Evolutionary conservation across 2,797 vertebrate species (phyloP), one percentile per base, ranked within the genome.

Genomic region (Silurus aristotelis): DNA sequence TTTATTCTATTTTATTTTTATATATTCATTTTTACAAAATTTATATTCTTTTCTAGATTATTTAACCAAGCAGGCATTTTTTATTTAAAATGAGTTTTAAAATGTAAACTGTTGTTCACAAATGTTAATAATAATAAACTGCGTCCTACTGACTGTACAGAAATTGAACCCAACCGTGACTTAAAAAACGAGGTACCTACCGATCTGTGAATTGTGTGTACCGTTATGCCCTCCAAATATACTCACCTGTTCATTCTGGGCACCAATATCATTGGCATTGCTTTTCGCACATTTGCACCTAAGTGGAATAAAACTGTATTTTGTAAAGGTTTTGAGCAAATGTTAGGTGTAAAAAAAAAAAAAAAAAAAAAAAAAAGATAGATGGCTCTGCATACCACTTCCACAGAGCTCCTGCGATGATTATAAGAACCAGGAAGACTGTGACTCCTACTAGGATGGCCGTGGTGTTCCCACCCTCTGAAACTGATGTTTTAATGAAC

Each of bases 331-430:
- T 63, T 38, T 60, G 5, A 46, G 10, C 20, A 61, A 63, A 46
- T 15, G 77, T 17, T 0, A n/a, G 0, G 14, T n/a, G 3, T 25
- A 46, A 17, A 52, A 52, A 0, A 6, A 48, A 48, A 48, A 7
- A 8, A 46, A 17, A 52, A 52, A 0, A 6, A 48, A 48, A 48
- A 7, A 8, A 52, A 9, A 7, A 52, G 10, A 52, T 10, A 52
- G 10, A 52, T 10, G 48, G 2, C 3, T 48, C 15, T 48, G 58
- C 82, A 48, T 79, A 87, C 85, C 82, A 80, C n/a, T 75, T 72
- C 67, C 67, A 87, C 10, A 84, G 13, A 80, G 68, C 48, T 48
- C 67, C 85, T 27, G 52, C 17, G 9, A 48, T 84, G 82, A 87
- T 55, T 38, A 80, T 25, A 58, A 83, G 13, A 66, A 9, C 68